Evolutionary conservation across 2,888 invertebrate genomes (phyloP).

Genomic region (Metallyticus violacea): DNA sequence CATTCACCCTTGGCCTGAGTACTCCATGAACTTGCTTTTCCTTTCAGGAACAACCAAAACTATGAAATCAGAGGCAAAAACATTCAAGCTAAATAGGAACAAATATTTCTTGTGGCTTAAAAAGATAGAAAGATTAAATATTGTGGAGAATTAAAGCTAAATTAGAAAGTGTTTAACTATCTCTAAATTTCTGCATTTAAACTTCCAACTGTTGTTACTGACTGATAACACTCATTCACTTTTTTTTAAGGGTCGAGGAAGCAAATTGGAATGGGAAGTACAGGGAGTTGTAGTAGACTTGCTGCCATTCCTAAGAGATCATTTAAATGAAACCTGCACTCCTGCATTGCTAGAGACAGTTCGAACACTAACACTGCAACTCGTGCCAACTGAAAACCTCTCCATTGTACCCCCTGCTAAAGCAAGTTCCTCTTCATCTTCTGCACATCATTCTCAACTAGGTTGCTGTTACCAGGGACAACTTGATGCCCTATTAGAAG

Average conservation of each 20-base stretch:
- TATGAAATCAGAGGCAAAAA: no score
- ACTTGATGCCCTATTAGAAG: constrained; percentile 47
- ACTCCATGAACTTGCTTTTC: no score
- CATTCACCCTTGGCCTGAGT: no score
- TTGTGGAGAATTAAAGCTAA: no score
- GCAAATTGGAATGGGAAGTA: constrained; percentile 20
- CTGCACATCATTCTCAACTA: not conserved
- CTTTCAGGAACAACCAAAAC: no score
- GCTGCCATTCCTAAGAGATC: constrained; percentile 53
- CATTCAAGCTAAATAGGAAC: no score
- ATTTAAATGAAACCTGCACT: constrained; percentile 55
- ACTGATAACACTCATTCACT: no score
- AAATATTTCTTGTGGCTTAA: no score
- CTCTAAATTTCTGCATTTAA: no score
- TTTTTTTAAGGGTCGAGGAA: not conserved
- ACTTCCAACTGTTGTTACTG: no score
- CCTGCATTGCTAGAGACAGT: constrained; percentile 52
- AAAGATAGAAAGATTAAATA: no score
- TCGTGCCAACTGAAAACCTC: constrained; percentile 40
- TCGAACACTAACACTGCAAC: constrained; percentile 51
- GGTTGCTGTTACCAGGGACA: constrained; percentile 42
- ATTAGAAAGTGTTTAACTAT: no score
- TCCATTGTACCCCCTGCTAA: not conserved
- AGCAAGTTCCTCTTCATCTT: not conserved
- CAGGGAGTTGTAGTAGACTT: constrained; percentile 51